Evolutionary conservation across 1,140 invertebrate genomes (phyloP).

Genomic region (Streblospio benedicti): DNA sequence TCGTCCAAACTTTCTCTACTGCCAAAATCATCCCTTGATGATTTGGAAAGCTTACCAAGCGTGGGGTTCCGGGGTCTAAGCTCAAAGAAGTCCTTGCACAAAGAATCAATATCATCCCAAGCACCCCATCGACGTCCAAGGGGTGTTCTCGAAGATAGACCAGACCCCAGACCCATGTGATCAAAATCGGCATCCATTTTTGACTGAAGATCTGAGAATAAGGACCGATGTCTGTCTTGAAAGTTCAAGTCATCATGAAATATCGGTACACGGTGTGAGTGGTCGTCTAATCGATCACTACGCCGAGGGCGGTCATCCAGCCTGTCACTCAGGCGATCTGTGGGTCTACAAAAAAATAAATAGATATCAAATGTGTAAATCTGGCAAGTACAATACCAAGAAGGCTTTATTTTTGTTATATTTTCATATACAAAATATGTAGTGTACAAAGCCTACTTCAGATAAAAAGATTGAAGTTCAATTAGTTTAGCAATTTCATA

Average conservation of each 20-base stretch:
- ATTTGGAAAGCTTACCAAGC: not conserved
- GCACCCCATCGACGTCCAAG: slow-evolving; percentile 5
- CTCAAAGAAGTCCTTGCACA: slow-evolving; percentile 7
- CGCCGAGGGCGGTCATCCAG: too few relatives aligned
- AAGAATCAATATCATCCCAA: not conserved
- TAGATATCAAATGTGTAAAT: too few relatives aligned
- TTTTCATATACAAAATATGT: too few relatives aligned
- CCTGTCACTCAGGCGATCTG: too few relatives aligned
- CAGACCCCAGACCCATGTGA: not conserved
- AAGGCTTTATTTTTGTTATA: too few relatives aligned
- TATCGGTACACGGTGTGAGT: not conserved
- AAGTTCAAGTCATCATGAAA: not conserved
- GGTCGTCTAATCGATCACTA: too few relatives aligned
- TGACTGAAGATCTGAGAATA: not conserved
- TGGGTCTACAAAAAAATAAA: too few relatives aligned
- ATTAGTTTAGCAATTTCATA: too few relatives aligned
- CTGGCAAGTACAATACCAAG: too few relatives aligned
- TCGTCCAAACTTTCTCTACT: slow-evolving; percentile 14
- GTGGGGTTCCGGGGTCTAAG: not conserved
- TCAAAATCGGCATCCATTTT: not conserved
- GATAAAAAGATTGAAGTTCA: too few relatives aligned
- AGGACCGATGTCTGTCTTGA: not conserved
- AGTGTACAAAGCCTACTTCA: too few relatives aligned
- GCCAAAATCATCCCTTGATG: not conserved
- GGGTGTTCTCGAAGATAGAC: slow-evolving; percentile 1